Evolutionary conservation across 53 echinoderm and acorn worm species (phyloP), one percentile per base, ranked within the genome.

Genomic region (Paracentrotus lividus): DNA sequence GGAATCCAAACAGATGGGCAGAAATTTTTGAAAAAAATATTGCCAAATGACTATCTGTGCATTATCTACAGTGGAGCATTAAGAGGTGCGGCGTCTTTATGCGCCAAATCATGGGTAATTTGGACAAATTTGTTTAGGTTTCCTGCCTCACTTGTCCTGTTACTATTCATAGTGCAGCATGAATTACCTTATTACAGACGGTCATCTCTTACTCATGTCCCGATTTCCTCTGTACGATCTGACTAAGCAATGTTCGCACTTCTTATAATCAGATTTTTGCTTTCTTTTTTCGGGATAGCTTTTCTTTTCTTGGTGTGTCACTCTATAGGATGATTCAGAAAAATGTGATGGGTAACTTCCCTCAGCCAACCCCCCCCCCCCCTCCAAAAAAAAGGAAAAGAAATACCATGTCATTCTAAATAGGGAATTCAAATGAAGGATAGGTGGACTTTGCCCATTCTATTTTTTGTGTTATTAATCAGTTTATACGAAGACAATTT

Each of bases 281-380:
- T 56, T 21, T 55, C 42, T 86, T 34, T 86, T 47, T 44, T 2
- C 5, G 44, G n/a, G 47, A 32, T 26, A 5, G 47, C 45, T 10
- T 81, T 47, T 81, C 45, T 10, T 81, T 47, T 81, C 81, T 81
- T 81, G n/a, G 47, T 45, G 81, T 47, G 81, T 81, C 81, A 81
- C 47, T 81, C 44, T 26, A 3, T 47, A 33, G 2, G 26, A 45
- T 47, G 81, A 45, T 26, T 81, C 81, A 81, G 44, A n/a, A 23
- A 81, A 24, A 81, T 45, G 44, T 81, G 24, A 81, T 24, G 44
- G 81, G 81, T 81, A 45, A 81, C 45, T 81, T 81, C 81, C 81
- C 26, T 45, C 1, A 26, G 40, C 1, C 8, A 24, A 5, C 61
- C 61, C 61, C 18, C 38, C 36, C 38, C 21, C 34, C 40, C 38